Evolutionary conservation across 1,140 invertebrate genomes (phyloP).

Genomic region (Drosophila nannoptera): DNA sequence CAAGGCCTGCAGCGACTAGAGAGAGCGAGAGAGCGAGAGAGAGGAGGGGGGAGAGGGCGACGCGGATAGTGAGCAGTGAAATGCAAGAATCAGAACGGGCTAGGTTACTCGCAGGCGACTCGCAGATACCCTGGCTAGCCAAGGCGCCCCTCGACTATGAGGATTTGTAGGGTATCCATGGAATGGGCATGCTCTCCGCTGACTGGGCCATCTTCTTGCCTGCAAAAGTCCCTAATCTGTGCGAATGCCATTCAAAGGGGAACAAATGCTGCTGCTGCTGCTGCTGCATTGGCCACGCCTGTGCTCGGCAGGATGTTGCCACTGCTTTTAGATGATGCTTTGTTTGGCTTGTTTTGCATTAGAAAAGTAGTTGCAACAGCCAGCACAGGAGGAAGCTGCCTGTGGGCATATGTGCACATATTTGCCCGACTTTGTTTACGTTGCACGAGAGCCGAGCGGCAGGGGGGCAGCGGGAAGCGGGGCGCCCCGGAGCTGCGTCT

Average conservation of each 20-base stretch:
- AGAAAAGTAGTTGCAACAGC: slow-evolving; percentile 42
- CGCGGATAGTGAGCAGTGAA: not conserved
- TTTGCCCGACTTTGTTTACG: slow-evolving; percentile 60
- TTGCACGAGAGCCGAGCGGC: not conserved
- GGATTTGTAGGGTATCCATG: slow-evolving; percentile 7
- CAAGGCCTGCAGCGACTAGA: slow-evolving; percentile 22
- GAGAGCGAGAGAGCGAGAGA: not conserved
- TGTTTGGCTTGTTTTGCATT: slow-evolving; percentile 61
- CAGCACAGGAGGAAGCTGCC: not conserved
- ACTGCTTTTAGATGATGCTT: slow-evolving; percentile 24
- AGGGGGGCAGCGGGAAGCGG: not conserved
- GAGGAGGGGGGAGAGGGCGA: not conserved
- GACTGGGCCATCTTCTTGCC: slow-evolving; percentile 34
- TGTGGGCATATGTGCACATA: slow-evolving; percentile 44
- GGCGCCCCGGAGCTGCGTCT: not conserved
- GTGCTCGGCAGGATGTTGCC: not conserved
- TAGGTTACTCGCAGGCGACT: not conserved
- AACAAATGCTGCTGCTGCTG: slow-evolving; percentile 15
- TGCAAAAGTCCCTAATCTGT: slow-evolving; percentile 62
- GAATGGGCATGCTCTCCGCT: slow-evolving; percentile 35
- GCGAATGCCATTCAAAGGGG: slow-evolving; percentile 38
- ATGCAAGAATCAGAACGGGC: not conserved
- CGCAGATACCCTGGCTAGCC: not conserved
- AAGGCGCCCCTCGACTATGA: too few relatives aligned
- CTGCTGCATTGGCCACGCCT: slow-evolving; percentile 1